Base-by-base conservation (phyloP, 2,797 vertebrate species). In the Petrocephalus sullivani region DNA sequence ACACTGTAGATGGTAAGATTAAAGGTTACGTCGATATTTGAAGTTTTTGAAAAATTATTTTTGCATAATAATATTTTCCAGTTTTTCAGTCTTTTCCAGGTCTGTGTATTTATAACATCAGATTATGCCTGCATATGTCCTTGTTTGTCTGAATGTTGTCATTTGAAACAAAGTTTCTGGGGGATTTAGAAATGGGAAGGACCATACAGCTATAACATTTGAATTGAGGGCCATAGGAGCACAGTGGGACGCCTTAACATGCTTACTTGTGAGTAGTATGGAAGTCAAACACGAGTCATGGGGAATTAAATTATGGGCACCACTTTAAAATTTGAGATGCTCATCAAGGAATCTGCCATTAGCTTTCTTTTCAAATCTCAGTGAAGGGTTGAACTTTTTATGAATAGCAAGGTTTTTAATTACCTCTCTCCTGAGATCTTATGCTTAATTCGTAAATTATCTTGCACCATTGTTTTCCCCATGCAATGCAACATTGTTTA, bases 1-100 rank as follows among this genome's bases (percentile, higher is more conserved):
- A 88, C 87, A 46, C 64, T 21, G 75, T 90, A 88, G 81, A 87
- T 53, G 60, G 86, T 87, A 61, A 67, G 85, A 54, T 71, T 6
- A 21, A 85, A 60, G 51, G 57, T 64, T 81, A 71, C 86, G 1
- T 7, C 4, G 10, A 64, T 8, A 85, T 58, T 60, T 10, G 33
- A 3, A 33, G 37, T 6, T 81, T 83, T 7, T n/a, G 21, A 86
- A 53, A 12, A 87, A 28, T 37, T 23, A 89, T 53, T 67, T 67
- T 49, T 33, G 23, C 58, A 16, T 2, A 60, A 60, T 60, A 60
- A 28, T 28, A 28, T 28, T 28, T 28, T 28, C 28, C 28, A 28
- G 28, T 60, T 16, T n/a, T 60, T 1, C 8, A 60, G 6, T 10
- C 6, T 71, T 10, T 53, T 53, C 8, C n/a, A 49, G 49, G 46